Conservation (phyloP, 53 echinoderm and acorn worm genomes). For the Echinarachnius parma region DNA sequence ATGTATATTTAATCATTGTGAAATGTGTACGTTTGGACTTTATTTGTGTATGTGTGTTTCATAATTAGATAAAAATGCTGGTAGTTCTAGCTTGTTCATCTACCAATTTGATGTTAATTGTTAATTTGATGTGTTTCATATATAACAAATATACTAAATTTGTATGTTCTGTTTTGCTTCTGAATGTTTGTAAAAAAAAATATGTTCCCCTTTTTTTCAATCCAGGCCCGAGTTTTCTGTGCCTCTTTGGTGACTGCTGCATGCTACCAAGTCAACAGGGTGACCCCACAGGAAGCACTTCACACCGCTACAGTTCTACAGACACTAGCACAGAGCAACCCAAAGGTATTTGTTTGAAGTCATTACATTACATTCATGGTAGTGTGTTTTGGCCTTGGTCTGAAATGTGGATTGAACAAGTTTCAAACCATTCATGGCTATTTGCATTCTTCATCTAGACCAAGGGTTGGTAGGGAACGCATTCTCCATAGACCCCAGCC, state of each 20-base stretch:
- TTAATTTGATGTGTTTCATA: background rate
- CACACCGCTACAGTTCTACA: background rate
- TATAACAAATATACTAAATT: background rate
- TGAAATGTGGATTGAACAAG: no score
- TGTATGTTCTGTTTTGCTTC: background rate
- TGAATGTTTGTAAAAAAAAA: background rate
- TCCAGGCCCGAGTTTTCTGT: conserved; percentile 16
- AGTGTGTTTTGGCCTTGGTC: no score
- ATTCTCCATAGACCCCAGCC: no score
- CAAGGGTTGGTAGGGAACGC: no score
- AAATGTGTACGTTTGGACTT: no score
- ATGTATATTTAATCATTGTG: no score
- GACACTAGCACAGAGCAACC: conserved; percentile 10
- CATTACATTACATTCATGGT: no score
- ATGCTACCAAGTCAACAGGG: conserved; percentile 30
- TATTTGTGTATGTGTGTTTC: no score
- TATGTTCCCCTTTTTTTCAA: background rate
- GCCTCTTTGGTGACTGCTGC: conserved; percentile 18
- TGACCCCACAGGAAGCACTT: background rate
- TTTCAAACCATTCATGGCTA: no score
- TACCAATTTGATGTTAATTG: background rate
- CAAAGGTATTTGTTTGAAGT: conserved; percentile 24
- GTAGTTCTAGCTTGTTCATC: no score
- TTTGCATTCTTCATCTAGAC: no score
- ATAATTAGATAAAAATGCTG: no score